These are phyloP conservation scores for Acanthopleura granulata DNA, from an alignment of 2,888 invertebrate species.

Conservation along the genomic window DNA sequence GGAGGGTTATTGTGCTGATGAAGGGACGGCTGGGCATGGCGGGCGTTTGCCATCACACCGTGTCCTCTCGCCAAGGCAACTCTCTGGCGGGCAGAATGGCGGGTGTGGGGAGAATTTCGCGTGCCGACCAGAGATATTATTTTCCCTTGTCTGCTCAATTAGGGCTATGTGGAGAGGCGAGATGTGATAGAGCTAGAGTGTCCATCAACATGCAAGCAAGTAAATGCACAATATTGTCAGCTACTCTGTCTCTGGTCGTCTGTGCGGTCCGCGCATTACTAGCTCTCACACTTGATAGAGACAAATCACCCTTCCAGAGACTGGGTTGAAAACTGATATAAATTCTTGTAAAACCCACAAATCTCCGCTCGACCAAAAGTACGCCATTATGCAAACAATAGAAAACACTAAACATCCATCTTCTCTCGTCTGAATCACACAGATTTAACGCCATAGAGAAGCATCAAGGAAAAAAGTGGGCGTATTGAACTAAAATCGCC, in stretches of 20 bases:
- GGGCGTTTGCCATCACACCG: no score
- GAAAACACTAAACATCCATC: not conserved
- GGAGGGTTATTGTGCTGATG: no score
- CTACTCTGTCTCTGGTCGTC: not conserved
- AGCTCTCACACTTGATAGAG: slow-evolving; percentile 10
- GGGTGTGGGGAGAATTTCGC: not conserved
- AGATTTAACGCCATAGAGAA: no score
- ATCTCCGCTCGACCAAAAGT: not conserved
- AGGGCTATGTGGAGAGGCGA: slow-evolving; percentile 14
- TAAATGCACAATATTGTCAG: slow-evolving; percentile 15
- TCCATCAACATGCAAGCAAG: slow-evolving; percentile 19
- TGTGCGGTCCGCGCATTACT: not conserved
- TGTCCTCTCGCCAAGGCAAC: no score
- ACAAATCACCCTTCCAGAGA: not conserved
- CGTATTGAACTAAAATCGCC: no score
- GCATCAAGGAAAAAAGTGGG: no score
- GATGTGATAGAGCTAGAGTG: not conserved
- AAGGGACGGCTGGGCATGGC: no score
- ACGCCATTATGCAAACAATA: not conserved
- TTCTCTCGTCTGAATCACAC: not conserved
- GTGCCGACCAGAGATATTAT: slow-evolving; percentile 8
- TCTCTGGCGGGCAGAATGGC: no score
- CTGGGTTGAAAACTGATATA: not conserved
- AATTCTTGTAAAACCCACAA: slow-evolving; percentile 6
- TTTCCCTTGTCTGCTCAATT: slow-evolving; percentile 11